Evolutionary conservation across 2,888 invertebrate genomes (phyloP), one percentile per base, ranked within the genome.

Genomic region (Scelioninae gen. 1): DNA sequence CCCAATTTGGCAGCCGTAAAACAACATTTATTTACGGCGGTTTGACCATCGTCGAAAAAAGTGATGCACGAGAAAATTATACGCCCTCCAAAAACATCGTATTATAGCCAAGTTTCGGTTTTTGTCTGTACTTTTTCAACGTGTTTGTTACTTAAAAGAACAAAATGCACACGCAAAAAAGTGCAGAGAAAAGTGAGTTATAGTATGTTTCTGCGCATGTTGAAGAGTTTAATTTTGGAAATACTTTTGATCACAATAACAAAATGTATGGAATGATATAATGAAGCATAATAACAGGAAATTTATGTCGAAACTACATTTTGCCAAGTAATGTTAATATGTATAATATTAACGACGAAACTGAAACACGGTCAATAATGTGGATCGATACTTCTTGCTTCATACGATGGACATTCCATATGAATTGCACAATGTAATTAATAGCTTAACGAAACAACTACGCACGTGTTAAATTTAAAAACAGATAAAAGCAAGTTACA

Each of bases 1-100:
- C 89, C 91, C 92, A 92, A 92, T 92, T 92, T 92, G 89, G 90
- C 90, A 90, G 91, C 89, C 89, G 91, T 92, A 92, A 92, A 92
- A 90, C 91, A 91, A 90, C 91, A 90, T 92, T 92, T 92, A 91
- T 92, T 92, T 91, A 91, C 89, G 91, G 88, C 88, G 86, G 88
- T 89, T 90, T 87, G 89, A 85, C 88, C 89, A 87, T 88, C 89
- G 87, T 85, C 86, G 87, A 86, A 85, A 88, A 89, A 88, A 86
- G 85, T 86, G 87, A 88, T 85, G 87, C 87, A 84, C 85, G 85
- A 88, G 88, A 88, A 88, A 89, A 90, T 91, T 90, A 90, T 88
- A 87, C 87, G 82, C 86, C 83, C 81, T 80, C 85, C 86, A 89
- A 89, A 87, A 88, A 87, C 86, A 85, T 84, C 85, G 86, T 87